phyloP scores from a whole-genome alignment of 2,113 vertebrate species.

The Amazona vittata region DNA sequence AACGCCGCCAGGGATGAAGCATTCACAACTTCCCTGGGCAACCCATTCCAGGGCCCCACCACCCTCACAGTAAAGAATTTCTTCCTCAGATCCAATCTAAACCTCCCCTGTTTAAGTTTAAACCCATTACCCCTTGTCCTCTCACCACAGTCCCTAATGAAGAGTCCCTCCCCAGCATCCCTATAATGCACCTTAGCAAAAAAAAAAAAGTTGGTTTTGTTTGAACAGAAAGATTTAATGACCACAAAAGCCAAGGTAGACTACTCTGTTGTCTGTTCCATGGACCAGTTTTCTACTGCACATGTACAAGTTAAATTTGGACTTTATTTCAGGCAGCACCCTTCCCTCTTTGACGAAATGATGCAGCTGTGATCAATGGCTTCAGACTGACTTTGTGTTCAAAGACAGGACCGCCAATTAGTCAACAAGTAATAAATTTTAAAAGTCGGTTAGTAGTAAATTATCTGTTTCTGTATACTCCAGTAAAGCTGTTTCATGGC shows the following conservation, averaged over 20 bases:
- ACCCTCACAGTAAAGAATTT: too few relatives aligned
- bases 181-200: background rate
- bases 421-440: background rate
- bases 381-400: background rate
- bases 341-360: background rate
- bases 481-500: background rate
- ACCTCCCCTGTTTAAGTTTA: too few relatives aligned
- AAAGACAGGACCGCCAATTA: background rate
- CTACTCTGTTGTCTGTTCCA: background rate
- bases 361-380: background rate
- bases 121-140: too few relatives aligned
- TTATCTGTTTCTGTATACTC: background rate
- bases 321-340: background rate
- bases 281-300: background rate
- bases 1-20: too few relatives aligned
- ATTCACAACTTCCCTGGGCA: too few relatives aligned
- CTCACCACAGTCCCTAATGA: too few relatives aligned
- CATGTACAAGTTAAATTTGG: background rate
- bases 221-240: background rate
- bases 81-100: too few relatives aligned
- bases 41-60: too few relatives aligned
- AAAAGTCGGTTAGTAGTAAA: background rate
- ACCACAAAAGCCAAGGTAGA: background rate
- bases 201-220: background rate
- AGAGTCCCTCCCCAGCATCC: too few relatives aligned